phyloP scores from a whole-genome alignment of 2,888 invertebrate genomes.

The Muscina levida region DNA sequence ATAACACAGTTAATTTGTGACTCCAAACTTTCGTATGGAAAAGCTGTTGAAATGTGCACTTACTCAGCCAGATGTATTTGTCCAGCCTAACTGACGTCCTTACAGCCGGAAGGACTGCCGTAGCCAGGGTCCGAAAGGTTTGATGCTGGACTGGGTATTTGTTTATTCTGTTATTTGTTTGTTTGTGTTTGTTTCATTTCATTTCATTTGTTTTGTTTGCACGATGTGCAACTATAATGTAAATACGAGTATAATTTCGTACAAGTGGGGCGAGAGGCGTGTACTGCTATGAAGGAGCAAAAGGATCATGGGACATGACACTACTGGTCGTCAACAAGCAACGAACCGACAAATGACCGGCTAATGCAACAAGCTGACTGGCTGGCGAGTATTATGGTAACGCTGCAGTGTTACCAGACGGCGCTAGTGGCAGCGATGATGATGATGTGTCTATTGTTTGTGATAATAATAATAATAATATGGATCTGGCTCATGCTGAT shows the following conservation, averaged over 20 bases:
- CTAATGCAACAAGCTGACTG: constrained; percentile 49
- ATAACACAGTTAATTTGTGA: constrained; percentile 40
- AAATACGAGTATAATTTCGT: constrained; percentile 44
- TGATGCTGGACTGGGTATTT: not conserved
- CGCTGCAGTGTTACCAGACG: too few species aligned
- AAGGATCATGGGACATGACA: not conserved
- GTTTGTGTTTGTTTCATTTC: constrained; percentile 35
- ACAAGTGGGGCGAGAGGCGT: constrained; percentile 13
- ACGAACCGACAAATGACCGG: constrained; percentile 54
- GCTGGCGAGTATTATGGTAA: not conserved
- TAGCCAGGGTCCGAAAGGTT: not conserved
- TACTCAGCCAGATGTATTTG: not conserved
- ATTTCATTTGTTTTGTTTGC: constrained; percentile 46
- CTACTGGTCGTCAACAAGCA: not conserved
- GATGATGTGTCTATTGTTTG: constrained; percentile 1
- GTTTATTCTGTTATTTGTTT: constrained; percentile 26
- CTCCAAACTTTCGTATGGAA: constrained; percentile 32
- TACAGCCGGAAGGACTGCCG: not conserved
- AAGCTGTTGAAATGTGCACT: constrained; percentile 38
- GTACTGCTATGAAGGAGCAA: too few species aligned
- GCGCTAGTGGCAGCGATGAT: not conserved
- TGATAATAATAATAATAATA: constrained; percentile 49
- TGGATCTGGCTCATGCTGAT: not conserved
- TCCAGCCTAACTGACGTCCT: not conserved
- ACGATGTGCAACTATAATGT: constrained; percentile 58